A percentile compares a stretch with the other conserved stretches of the same genome.
Conservation (phyloP, 2,797 vertebrate genomes). For the Clarias platycephalus region DNA sequence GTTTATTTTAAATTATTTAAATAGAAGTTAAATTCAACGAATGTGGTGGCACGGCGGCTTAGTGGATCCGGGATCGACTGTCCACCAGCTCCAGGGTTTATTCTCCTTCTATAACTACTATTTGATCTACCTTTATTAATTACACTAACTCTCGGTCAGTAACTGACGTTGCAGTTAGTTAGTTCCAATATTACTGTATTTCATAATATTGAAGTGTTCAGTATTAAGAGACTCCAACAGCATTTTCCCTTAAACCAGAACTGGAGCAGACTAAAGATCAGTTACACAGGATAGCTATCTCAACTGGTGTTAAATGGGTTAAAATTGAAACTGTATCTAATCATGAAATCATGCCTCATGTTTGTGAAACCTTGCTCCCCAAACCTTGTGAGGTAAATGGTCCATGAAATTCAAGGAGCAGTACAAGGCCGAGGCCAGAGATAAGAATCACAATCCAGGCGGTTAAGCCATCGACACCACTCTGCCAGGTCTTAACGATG, state of each 20-base stretch:
- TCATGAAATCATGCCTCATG: background rate
- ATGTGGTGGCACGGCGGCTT: too few relatives aligned
- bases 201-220: background rate
- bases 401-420: constrained; percentile 2
- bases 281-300: background rate
- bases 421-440: background rate
- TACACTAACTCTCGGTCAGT: too few relatives aligned
- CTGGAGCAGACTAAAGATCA: background rate
- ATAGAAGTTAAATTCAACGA: too few relatives aligned
- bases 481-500: background rate
- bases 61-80: too few relatives aligned
- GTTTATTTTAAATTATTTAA: too few relatives aligned
- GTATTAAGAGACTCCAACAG: background rate
- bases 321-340: background rate
- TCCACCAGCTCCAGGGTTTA: too few relatives aligned
- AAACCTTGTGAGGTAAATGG: background rate
- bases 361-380: background rate
- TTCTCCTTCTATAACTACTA: too few relatives aligned
- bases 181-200: background rate
- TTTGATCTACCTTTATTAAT: too few relatives aligned
- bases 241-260: background rate
- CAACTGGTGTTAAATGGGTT: background rate
- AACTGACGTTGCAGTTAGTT: too few relatives aligned
- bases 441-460: background rate
- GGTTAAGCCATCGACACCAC: background rate